Percentiles rank a stretch among this genome's conserved stretches.
Evolutionary conservation across 1,140 invertebrate genomes (phyloP).

Genomic region (Drosophila kurseongensis): DNA sequence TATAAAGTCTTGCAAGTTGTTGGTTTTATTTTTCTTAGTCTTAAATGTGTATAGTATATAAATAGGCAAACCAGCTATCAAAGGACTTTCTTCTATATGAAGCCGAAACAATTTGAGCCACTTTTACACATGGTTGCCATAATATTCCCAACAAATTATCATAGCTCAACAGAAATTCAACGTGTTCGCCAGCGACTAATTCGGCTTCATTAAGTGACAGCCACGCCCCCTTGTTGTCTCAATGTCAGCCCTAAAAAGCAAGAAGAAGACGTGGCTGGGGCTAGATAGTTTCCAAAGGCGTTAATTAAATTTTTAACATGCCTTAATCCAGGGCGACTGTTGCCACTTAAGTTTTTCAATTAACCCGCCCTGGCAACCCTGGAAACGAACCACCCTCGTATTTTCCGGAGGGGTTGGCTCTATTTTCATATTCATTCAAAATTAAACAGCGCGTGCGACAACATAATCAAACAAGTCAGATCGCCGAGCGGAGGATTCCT

Average conservation of each 20-base stretch:
- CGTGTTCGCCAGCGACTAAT: constrained; percentile 8
- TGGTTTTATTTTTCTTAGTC: no score
- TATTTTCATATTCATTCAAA: constrained; percentile 80
- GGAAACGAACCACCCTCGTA: constrained; percentile 24
- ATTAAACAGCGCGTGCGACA: constrained; percentile 81
- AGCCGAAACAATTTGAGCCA: background rate
- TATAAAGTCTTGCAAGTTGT: no score
- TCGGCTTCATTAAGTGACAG: constrained; percentile 15
- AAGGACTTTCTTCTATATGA: background rate
- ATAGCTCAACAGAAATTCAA: background rate
- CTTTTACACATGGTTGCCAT: no score
- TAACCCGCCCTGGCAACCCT: constrained; percentile 44
- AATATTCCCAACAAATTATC: background rate
- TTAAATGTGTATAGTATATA: no score
- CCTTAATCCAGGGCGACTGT: constrained; percentile 74
- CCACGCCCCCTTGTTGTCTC: constrained; percentile 31
- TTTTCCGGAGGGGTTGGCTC: constrained; percentile 14
- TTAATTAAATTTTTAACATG: constrained; percentile 83
- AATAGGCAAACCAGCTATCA: no score
- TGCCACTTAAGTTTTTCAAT: constrained; percentile 83
- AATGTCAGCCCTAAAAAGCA: background rate
- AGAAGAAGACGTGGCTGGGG: background rate
- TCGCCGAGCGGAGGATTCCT: constrained; percentile 40
- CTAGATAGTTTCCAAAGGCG: constrained; percentile 67
- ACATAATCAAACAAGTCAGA: constrained; percentile 78